Conservation (phyloP, 2,113 vertebrate genomes). For the Symphodus melops region DNA sequence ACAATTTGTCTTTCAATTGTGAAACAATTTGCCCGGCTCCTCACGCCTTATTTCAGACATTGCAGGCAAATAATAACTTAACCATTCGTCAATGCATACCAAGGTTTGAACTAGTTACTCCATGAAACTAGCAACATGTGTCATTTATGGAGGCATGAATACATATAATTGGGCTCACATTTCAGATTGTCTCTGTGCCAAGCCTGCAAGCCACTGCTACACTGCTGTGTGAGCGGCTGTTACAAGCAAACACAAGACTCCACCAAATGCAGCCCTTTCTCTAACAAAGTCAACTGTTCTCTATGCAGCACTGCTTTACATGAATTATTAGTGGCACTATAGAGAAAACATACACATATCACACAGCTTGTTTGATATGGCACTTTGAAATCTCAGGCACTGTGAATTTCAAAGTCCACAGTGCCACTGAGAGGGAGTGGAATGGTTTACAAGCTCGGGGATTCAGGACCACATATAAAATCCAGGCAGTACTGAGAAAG, state of each 20-base stretch:
- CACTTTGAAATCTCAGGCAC: no score
- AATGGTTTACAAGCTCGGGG: slow-evolving; percentile 43
- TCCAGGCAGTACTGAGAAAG: not conserved
- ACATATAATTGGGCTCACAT: slow-evolving; percentile 58
- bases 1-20: not conserved
- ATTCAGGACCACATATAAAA: slow-evolving; percentile 30
- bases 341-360: slow-evolving; percentile 50
- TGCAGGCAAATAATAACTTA: slow-evolving; percentile 38
- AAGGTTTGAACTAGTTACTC: slow-evolving; percentile 31
- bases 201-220: slow-evolving; percentile 43
- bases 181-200: slow-evolving; percentile 63
- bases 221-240: slow-evolving; percentile 50
- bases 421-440: slow-evolving; percentile 36
- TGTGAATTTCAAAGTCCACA: slow-evolving; percentile 42
- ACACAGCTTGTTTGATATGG: slow-evolving; percentile 23
- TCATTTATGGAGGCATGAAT: slow-evolving; percentile 59
- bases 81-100: slow-evolving; percentile 42
- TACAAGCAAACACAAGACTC: slow-evolving; percentile 45
- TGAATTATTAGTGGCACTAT: slow-evolving; percentile 58
- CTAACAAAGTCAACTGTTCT: slow-evolving; percentile 37
- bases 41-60: slow-evolving; percentile 37
- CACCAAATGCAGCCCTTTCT: slow-evolving; percentile 44
- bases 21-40: slow-evolving; percentile 41
- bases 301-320: slow-evolving; percentile 36
- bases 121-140: slow-evolving; percentile 51